A percentile compares a stretch with the other conserved stretches of the same genome.
Conservation (phyloP, 2,113 vertebrate species). For the Petrocephalus zakoni region DNA sequence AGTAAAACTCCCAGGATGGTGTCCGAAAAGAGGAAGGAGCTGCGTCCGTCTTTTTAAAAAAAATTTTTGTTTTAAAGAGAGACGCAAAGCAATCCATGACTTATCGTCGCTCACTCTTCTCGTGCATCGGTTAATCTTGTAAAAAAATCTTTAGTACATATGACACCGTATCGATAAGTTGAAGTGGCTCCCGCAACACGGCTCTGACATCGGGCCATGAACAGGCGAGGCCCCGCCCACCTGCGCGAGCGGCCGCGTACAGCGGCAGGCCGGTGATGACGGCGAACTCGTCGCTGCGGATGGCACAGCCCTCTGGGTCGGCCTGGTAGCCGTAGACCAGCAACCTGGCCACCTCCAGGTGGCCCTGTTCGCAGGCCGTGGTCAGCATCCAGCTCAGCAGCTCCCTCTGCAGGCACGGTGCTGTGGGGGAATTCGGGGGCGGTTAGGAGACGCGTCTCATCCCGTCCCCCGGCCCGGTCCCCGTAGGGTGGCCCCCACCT, state of each 20-base stretch:
- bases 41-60: not conserved
- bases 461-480: not conserved
- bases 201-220: not conserved
- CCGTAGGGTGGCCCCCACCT: slow-evolving; percentile 52
- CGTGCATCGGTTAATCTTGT: not conserved
- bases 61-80: too few species aligned
- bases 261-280: slow-evolving; percentile 78
- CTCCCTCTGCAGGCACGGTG: slow-evolving; percentile 56
- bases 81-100: not conserved
- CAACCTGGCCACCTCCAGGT: slow-evolving; percentile 74
- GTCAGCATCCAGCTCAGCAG: slow-evolving; percentile 87
- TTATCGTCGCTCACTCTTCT: not conserved
- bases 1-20: slow-evolving; percentile 13
- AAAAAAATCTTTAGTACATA: not conserved
- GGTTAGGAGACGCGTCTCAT: not conserved
- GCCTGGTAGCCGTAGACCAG: slow-evolving; percentile 73
- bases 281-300: slow-evolving; percentile 74
- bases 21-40: not conserved
- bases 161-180: not conserved
- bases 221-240: slow-evolving; percentile 46
- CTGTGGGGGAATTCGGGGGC: slow-evolving; percentile 43
- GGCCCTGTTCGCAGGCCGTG: slow-evolving; percentile 77
- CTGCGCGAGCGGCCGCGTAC: slow-evolving; percentile 80
- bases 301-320: slow-evolving; percentile 71
- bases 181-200: not conserved